A percentile compares a stretch with the other conserved stretches of the same genome.
Conservation (phyloP, 2,113 vertebrate species). For the Perognathus longimembris region DNA sequence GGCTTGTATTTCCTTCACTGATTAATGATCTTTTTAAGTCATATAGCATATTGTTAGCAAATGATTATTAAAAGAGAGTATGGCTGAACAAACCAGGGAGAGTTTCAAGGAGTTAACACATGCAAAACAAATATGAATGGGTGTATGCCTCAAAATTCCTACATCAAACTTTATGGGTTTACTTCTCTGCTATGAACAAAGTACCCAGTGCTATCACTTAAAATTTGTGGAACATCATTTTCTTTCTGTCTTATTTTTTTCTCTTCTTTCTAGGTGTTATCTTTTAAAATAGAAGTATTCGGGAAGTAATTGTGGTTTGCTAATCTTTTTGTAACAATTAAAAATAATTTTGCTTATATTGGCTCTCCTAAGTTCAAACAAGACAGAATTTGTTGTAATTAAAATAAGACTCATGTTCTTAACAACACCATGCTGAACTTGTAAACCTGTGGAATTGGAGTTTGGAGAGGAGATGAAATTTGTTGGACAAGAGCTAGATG, state of each 20-base stretch:
- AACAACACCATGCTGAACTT: neutral
- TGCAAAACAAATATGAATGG: neutral
- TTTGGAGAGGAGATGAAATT: neutral
- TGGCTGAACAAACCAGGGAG: neutral
- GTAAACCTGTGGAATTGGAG: neutral
- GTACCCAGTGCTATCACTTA: neutral
- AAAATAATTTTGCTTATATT: neutral
- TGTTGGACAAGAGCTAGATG: neutral
- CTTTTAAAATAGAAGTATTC: neutral
- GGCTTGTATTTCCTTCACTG: neutral
- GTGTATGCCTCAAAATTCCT: neutral
- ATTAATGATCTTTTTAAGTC: neutral
- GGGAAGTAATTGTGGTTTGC: neutral
- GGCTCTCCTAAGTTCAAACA: neutral
- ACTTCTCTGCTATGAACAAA: neutral
- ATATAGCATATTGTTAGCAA: neutral
- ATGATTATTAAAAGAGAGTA: neutral
- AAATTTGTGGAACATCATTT: neutral
- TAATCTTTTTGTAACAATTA: neutral
- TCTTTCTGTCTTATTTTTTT: too few species aligned
- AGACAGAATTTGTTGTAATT: neutral
- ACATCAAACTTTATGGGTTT: neutral
- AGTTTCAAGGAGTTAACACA: neutral
- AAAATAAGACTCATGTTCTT: conserved; percentile 24
- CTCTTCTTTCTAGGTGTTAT: neutral